phyloP scores from a whole-genome alignment of 2,888 invertebrate species.

The Plagodis pulveraria region DNA sequence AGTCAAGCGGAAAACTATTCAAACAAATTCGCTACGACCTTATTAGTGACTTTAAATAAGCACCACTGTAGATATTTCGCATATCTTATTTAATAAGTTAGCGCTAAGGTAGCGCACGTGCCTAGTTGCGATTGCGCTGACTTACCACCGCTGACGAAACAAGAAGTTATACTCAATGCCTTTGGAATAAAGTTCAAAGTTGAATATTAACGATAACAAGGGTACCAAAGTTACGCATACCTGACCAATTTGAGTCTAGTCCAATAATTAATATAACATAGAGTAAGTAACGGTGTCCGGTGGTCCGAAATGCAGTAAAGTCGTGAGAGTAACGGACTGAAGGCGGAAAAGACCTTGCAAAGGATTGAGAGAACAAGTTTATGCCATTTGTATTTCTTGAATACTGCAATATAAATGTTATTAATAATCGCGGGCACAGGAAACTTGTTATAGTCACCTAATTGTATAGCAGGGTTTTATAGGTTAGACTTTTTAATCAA shows the following conservation, averaged over 20 bases:
- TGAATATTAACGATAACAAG: not conserved
- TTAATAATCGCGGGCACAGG: not conserved
- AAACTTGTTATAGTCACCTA: not conserved
- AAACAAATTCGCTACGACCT: constrained; percentile 26
- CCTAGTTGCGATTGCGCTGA: constrained; percentile 20
- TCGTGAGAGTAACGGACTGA: constrained; percentile 26
- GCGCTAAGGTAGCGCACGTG: constrained; percentile 40
- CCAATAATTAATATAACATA: constrained; percentile 41
- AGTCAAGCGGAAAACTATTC: constrained; percentile 27
- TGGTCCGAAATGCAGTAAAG: constrained; percentile 24
- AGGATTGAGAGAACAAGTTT: constrained; percentile 14
- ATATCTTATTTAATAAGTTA: constrained; percentile 35
- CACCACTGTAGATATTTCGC: constrained; percentile 28
- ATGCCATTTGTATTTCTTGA: constrained; percentile 8
- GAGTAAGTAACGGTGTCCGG: constrained; percentile 31
- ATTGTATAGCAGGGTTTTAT: too few species aligned
- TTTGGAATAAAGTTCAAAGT: constrained; percentile 13
- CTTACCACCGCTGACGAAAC: not conserved
- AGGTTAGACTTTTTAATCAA: too few species aligned
- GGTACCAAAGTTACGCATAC: constrained; percentile 31
- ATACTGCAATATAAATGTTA: not conserved
- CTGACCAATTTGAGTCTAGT: constrained; percentile 39
- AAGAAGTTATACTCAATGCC: constrained; percentile 2
- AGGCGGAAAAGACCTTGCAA: constrained; percentile 25
- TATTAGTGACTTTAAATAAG: constrained; percentile 30